A percentile compares a stretch with the other conserved stretches of the same genome.
Conservation (phyloP, 2,113 vertebrate genomes). For the Labrus mixtus region DNA sequence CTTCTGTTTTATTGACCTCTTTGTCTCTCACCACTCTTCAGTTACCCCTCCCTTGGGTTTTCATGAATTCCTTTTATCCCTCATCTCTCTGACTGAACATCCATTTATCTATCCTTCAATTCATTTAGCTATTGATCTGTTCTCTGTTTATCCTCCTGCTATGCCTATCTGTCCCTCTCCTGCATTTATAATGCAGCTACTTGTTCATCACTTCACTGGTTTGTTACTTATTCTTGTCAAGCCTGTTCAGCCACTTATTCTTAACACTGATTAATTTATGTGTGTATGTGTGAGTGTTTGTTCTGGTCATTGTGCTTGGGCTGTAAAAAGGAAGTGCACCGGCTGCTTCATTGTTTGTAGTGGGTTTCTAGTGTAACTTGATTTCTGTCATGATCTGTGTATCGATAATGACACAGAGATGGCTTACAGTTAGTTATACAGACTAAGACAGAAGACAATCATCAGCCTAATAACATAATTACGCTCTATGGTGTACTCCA, state of each 20-base stretch:
- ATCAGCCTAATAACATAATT: constrained; percentile 43
- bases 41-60: constrained; percentile 43
- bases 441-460: constrained; percentile 36
- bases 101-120: constrained; percentile 22
- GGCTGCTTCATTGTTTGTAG: constrained; percentile 24
- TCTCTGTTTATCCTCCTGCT: neutral
- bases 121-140: constrained; percentile 41
- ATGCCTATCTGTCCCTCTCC: constrained; percentile 1
- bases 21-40: constrained; percentile 33
- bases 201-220: constrained; percentile 25
- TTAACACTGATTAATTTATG: constrained; percentile 33
- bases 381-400: constrained; percentile 32
- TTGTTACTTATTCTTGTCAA: constrained; percentile 46
- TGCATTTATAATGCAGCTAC: constrained; percentile 5
- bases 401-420: constrained; percentile 21
- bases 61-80: constrained; percentile 25
- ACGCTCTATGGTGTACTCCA: constrained; percentile 1
- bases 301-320: neutral
- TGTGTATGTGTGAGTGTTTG: no score
- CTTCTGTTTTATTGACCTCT: constrained; percentile 43
- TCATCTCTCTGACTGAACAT: neutral
- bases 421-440: neutral
- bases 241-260: constrained; percentile 21
- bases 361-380: constrained; percentile 2
- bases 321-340: neutral